Percentiles rank a stretch among this genome's conserved stretches.
Conservation (phyloP, 2,113 vertebrate genomes). For the Ictalurus furcatus region DNA sequence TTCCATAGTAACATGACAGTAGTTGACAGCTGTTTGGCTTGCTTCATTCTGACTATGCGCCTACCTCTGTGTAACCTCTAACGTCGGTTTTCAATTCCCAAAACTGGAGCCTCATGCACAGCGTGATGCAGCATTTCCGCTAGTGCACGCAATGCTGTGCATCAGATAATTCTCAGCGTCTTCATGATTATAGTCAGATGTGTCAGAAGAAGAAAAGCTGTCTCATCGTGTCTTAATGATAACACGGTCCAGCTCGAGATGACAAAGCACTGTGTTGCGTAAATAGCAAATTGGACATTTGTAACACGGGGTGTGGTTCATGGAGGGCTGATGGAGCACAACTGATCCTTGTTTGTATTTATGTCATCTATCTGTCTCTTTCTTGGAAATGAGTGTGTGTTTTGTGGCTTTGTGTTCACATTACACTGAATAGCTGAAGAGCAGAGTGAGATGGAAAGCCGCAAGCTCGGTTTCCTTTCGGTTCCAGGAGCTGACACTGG, state of each 20-base stretch:
- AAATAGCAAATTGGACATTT: background rate
- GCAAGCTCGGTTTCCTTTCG: background rate
- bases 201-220: background rate
- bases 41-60: slow-evolving; percentile 7
- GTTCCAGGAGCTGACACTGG: slow-evolving; percentile 16
- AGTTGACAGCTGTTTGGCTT: slow-evolving; percentile 7
- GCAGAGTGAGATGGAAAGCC: slow-evolving; percentile 12
- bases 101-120: slow-evolving; percentile 12
- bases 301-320: background rate
- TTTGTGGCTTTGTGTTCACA: background rate
- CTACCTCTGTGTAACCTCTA: slow-evolving; percentile 20
- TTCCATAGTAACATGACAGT: background rate
- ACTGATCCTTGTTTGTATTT: background rate
- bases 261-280: background rate
- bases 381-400: background rate
- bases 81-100: slow-evolving; percentile 18
- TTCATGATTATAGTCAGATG: background rate
- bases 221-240: background rate
- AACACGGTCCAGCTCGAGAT: background rate
- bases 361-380: slow-evolving; percentile 12
- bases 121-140: slow-evolving; percentile 13
- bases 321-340: no score
- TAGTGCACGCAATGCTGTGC: background rate
- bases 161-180: background rate
- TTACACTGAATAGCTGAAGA: background rate